Conservation (phyloP, 1,140 invertebrate genomes). For the Argopecten irradians region DNA sequence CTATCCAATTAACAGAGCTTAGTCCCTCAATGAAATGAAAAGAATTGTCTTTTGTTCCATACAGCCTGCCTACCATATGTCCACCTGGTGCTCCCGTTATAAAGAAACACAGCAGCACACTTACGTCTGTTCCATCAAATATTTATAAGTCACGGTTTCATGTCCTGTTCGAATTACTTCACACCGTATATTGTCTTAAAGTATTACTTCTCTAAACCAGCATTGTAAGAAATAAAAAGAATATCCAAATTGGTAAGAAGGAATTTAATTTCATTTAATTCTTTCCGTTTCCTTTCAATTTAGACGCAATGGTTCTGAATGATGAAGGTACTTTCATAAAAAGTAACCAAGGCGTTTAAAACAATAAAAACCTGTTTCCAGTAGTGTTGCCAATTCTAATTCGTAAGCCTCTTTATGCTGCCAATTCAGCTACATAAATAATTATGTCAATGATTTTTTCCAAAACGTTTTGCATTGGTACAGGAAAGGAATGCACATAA, state of each 20-base stretch:
- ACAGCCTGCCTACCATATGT: not conserved
- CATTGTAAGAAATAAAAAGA: not conserved
- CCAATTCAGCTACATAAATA: not conserved
- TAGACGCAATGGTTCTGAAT: not conserved
- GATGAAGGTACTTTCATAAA: not conserved
- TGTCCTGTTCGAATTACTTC: not conserved
- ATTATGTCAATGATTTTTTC: too few relatives aligned
- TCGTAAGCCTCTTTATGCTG: too few relatives aligned
- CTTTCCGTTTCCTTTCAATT: not conserved
- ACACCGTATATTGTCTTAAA: not conserved
- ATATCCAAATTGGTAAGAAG: not conserved
- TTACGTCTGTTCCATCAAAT: not conserved
- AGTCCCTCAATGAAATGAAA: not conserved
- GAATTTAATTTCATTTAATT: not conserved
- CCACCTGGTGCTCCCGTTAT: not conserved
- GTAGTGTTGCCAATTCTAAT: not conserved
- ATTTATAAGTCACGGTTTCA: conserved; percentile 17
- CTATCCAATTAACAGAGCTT: not conserved
- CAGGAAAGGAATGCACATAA: too few relatives aligned
- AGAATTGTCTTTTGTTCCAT: not conserved
- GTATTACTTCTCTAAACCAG: not conserved
- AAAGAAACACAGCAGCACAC: not conserved
- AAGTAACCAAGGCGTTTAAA: not conserved
- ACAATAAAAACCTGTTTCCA: not conserved
- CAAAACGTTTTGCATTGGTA: too few relatives aligned